Base-by-base conservation (phyloP, 2,888 invertebrate genomes). In the Megamerina dolium region DNA sequence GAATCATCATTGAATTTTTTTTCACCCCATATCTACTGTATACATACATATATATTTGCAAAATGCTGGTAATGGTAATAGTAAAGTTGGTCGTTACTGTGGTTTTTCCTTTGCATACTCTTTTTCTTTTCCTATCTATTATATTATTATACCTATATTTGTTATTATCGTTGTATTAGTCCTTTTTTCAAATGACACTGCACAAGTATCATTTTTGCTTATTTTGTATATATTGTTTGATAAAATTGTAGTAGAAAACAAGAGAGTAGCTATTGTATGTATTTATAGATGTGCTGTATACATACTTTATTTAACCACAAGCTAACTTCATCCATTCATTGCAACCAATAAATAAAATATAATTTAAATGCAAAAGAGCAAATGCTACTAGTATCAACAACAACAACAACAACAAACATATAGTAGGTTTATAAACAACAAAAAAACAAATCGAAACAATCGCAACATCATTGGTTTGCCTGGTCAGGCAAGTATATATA, bases 331-430 rank as follows among this genome's bases (percentile, higher is more conserved):
- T 34, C 19, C n/a, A n/a, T 20, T 16, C 31, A 13, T 21, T n/a
- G 10, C n/a, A 37, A 13, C 29, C 29, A 37, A 37, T 37, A 37
- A 37, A 37, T 37, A 37, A 37, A 37, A 17, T 37, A 14, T 37
- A 37, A 37, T 37, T 37, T 37, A 37, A 37, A 37, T 27, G 27
- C 37, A 37, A 26, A 37, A 26, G 14, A 14, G 18, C 5, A 14
- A n/a, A 27, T 10, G n/a, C n/a, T n/a, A n/a, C n/a, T n/a, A n/a
- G n/a, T n/a, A n/a, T n/a, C n/a, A n/a, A 17, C 6, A 36, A 10
- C 10, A 21, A 14, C 36, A 36, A 30, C 27, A 37, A 34, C 19
- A 17, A 27, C 33, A 8, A 33, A 33, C 18, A 33, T 12, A 13
- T 9, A n/a, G 20, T 21, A 12, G 6, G 14, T 17, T 8, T 13